These are phyloP conservation scores for Chloroceryle amazona DNA, from an alignment of 2,797 vertebrate species.

Conservation along the genomic window DNA sequence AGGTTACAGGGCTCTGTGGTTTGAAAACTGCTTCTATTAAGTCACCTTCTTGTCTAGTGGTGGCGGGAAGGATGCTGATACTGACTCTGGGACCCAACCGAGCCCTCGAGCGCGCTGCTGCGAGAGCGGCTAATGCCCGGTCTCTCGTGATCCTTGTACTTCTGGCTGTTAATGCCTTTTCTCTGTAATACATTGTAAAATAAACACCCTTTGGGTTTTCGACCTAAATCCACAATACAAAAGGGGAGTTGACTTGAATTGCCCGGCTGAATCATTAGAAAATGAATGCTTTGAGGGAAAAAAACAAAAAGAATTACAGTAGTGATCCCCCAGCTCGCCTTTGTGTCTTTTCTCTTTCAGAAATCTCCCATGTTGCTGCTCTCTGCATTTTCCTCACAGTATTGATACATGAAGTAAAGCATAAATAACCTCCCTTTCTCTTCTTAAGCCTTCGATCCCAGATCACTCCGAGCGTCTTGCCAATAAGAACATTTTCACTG, in stretches of 20 bases:
- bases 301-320: background rate
- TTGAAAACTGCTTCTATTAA: slow-evolving; percentile 79
- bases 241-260: slow-evolving; percentile 54
- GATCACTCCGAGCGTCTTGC: background rate
- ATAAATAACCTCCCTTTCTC: slow-evolving; percentile 63
- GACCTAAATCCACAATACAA: slow-evolving; percentile 43
- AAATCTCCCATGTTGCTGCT: slow-evolving; percentile 57
- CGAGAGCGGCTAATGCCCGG: slow-evolving; percentile 72
- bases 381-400: slow-evolving; percentile 54
- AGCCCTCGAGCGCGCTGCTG: slow-evolving; percentile 70
- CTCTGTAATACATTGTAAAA: slow-evolving; percentile 27
- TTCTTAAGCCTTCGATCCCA: slow-evolving; percentile 57
- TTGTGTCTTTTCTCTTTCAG: slow-evolving; percentile 51
- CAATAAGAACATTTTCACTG: background rate
- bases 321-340: slow-evolving; percentile 27
- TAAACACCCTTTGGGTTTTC: slow-evolving; percentile 68
- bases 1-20: slow-evolving; percentile 82
- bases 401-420: slow-evolving; percentile 59
- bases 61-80: slow-evolving; percentile 22
- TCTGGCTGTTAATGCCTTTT: slow-evolving; percentile 65
- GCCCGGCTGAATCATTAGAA: slow-evolving; percentile 59
- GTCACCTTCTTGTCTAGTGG: slow-evolving; percentile 77
- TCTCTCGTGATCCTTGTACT: slow-evolving; percentile 65
- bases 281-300: background rate
- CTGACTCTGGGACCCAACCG: slow-evolving; percentile 42